Evolutionary conservation across 2,113 vertebrate genomes (phyloP).

Genomic region (Caranx melampygus): DNA sequence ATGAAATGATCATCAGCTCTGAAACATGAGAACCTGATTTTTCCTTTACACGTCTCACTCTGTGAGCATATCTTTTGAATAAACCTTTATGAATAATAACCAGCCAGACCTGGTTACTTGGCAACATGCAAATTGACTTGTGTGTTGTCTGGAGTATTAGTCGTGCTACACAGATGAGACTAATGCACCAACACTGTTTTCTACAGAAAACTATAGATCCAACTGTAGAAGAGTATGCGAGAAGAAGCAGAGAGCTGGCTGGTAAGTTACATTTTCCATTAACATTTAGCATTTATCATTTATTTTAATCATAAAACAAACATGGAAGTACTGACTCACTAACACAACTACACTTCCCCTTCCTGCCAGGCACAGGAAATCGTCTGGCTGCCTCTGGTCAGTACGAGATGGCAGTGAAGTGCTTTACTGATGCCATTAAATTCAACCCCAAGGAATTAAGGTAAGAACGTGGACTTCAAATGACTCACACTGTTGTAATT

Average conservation of each 20-base stretch:
- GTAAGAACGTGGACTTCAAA: conserved; percentile 70
- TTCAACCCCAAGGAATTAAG: conserved; percentile 87
- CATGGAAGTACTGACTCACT: not conserved
- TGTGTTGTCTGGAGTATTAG: not conserved
- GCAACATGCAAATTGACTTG: not conserved
- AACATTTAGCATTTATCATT: not conserved
- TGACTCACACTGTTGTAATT: not conserved
- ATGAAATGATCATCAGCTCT: not conserved
- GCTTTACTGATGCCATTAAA: conserved; percentile 86
- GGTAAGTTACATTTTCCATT: conserved; percentile 50
- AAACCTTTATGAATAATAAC: not conserved
- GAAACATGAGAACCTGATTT: not conserved
- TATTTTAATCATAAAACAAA: not conserved
- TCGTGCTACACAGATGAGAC: not conserved
- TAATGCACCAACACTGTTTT: not conserved
- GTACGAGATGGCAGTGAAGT: conserved; percentile 79
- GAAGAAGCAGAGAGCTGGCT: conserved; percentile 78
- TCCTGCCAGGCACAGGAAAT: conserved; percentile 81
- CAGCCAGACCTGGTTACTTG: not conserved
- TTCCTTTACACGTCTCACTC: not conserved
- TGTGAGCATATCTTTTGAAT: too few relatives aligned
- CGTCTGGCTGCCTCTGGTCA: conserved; percentile 77
- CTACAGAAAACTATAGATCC: conserved; percentile 50
- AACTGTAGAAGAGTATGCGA: conserved; percentile 51
- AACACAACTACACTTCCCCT: not conserved